phyloP scores from a whole-genome alignment of 2,888 invertebrate genomes.

The Volucella inflata region DNA sequence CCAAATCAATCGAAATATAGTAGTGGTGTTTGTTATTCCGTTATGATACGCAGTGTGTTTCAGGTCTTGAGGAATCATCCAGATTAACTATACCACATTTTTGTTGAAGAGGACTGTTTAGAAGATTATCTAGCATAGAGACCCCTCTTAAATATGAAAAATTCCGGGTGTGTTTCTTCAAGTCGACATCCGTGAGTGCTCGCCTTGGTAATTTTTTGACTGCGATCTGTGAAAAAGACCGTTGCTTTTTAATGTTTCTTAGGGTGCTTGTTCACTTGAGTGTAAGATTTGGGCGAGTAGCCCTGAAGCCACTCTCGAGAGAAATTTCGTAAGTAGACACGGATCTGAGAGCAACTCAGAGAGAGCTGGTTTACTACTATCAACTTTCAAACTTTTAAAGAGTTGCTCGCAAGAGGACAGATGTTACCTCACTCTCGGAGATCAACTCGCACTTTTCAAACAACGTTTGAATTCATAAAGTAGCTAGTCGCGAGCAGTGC shows the following conservation, averaged over 20 bases:
- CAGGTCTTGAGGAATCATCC: slow-evolving; percentile 76
- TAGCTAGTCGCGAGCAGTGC: no score
- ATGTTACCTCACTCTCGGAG: no score
- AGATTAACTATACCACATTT: slow-evolving; percentile 75
- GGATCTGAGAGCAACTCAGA: no score
- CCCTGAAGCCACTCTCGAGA: no score
- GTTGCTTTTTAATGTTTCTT: slow-evolving; percentile 77
- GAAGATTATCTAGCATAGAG: slow-evolving; percentile 64
- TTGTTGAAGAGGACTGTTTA: slow-evolving; percentile 22
- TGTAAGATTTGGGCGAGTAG: no score
- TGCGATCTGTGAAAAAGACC: slow-evolving; percentile 54
- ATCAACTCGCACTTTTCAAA: no score
- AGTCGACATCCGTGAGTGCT: slow-evolving; percentile 77
- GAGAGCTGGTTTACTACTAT: no score
- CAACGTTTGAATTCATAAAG: no score
- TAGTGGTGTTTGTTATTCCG: slow-evolving; percentile 77
- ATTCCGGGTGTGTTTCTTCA: slow-evolving; percentile 77
- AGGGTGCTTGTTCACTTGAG: no score
- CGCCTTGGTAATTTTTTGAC: slow-evolving; percentile 76
- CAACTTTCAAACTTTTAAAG: no score
- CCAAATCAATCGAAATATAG: slow-evolving; percentile 82
- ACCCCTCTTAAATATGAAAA: slow-evolving; percentile 80
- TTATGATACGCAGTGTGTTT: slow-evolving; percentile 81
- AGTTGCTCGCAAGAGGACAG: no score
- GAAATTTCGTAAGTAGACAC: no score